These are phyloP conservation scores for Paratilapia polleni DNA, from an alignment of 2,113 vertebrate genomes.

Conservation along the genomic window DNA sequence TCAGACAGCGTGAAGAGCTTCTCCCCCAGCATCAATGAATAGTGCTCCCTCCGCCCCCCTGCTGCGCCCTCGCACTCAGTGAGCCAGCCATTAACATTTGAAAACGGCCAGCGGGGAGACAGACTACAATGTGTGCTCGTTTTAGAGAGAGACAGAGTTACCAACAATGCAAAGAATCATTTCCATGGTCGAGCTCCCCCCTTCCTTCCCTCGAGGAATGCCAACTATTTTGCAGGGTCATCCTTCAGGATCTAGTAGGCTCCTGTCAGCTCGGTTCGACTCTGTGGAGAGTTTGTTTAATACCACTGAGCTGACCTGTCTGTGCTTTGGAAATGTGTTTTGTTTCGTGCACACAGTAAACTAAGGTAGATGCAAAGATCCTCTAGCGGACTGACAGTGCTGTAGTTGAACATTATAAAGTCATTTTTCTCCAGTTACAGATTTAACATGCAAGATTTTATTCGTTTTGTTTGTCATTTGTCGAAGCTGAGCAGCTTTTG, in stretches of 20 bases:
- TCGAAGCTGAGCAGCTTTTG: not conserved
- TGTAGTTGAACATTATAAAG: not conserved
- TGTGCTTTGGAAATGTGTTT: not conserved
- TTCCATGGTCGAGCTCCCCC: slow-evolving; percentile 55
- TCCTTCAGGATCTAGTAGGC: slow-evolving; percentile 36
- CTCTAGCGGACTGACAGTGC: not conserved
- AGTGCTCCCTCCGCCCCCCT: not conserved
- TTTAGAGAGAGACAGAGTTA: slow-evolving; percentile 7
- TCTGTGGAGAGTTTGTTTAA: not conserved
- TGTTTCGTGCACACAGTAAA: too few relatives aligned
- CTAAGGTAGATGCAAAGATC: not conserved
- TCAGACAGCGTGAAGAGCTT: slow-evolving; percentile 32
- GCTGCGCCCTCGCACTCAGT: slow-evolving; percentile 18
- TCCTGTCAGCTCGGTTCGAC: not conserved
- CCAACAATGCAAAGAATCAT: slow-evolving; percentile 51
- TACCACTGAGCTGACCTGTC: not conserved
- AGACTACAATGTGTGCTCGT: slow-evolving; percentile 43
- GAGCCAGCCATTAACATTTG: slow-evolving; percentile 63
- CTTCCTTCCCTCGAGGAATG: slow-evolving; percentile 43
- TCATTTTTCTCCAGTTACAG: too few relatives aligned
- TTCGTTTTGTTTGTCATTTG: not conserved
- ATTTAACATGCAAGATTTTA: not conserved
- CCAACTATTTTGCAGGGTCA: slow-evolving; percentile 55
- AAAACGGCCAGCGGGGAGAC: slow-evolving; percentile 49
- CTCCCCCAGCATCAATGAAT: slow-evolving; percentile 45